Base-by-base conservation (phyloP, 2,888 invertebrate genomes). In the Diachrysia chrysitis region DNA sequence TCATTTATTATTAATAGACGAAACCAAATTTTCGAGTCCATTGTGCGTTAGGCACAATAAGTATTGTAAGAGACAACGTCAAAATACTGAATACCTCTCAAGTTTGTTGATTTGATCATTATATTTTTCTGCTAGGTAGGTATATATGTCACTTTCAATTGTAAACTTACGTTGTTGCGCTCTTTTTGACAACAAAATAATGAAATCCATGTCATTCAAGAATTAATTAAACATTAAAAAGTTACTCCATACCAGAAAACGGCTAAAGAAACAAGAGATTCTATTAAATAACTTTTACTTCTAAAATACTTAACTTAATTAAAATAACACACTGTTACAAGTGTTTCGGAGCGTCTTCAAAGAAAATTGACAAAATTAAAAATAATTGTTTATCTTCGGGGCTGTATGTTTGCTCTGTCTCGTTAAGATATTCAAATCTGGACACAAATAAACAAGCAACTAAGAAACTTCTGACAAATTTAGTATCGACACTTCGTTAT, bases 401-500 rank as follows among this genome's bases (percentile, higher is more conserved):
- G 59, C 48, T 29, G 53, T 48, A 62, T 78, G 57, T 82, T 79
- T 74, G 61, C 65, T 66, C 74, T 75, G 74, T 72, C 67, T 82
- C 61, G 80, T 77, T 73, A 79, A 75, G 69, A 78, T 78, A 79
- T 78, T 79, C 78, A 81, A 79, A 82, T 79, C 71, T 65, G 73
- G 76, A 71, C 73, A 42, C 69, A 72, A 81, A 71, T 68, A 75
- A 81, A 71, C 71, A 70, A 74, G 67, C 57, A 67, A 70, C 63
- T 35, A 37, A 19, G 51, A 79, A 79, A 82, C 74, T 76, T 79
- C 63, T 58, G 51, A 64, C 73, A 75, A 81, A 79, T 76, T 79
- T 73, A 56, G 79, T 76, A 82, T 79, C 73, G 78, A 79, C 73
- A 78, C 78, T 82, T 81, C 73, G 80, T 78, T 82, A 79, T 81